Evolutionary conservation across 2,888 invertebrate species (phyloP).

Genomic region (Liodrosophila aerea): DNA sequence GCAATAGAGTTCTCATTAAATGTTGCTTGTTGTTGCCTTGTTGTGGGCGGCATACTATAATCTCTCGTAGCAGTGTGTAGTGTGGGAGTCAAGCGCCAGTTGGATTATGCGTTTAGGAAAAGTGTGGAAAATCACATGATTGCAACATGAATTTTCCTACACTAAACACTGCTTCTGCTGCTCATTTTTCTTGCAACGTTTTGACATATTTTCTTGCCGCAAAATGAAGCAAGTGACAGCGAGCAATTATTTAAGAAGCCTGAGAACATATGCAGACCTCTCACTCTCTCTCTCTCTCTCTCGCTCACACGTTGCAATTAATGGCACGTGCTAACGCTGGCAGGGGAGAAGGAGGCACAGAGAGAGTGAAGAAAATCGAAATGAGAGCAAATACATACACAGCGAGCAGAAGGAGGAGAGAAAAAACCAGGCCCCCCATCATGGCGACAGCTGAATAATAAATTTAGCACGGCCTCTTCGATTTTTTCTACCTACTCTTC

Average conservation of each 20-base stretch:
- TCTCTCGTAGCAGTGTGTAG: too few species aligned
- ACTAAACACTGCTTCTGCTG: too few species aligned
- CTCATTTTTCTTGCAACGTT: conserved; percentile 1
- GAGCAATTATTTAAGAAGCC: conserved; percentile 45
- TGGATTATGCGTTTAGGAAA: conserved; percentile 1
- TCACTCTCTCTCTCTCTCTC: background rate
- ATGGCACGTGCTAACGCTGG: conserved; percentile 61
- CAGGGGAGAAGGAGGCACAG: conserved; percentile 33
- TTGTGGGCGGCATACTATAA: too few species aligned
- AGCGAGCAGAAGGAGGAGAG: conserved; percentile 25
- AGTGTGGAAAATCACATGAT: conserved; percentile 50
- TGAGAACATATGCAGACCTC: conserved; percentile 19
- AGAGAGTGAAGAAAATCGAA: background rate
- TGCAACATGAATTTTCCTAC: conserved; percentile 55
- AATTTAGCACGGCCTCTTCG: conserved; percentile 72
- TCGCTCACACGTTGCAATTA: conserved; percentile 49
- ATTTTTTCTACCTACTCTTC: conserved; percentile 46
- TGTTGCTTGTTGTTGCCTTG: too few species aligned
- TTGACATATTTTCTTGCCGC: conserved; percentile 23
- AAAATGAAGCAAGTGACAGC: conserved; percentile 30
- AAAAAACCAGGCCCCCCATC: conserved; percentile 31
- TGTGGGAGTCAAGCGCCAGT: background rate
- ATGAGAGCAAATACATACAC: conserved; percentile 17
- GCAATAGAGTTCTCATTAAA: too few species aligned
- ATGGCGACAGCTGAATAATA: conserved; percentile 67